A percentile compares a stretch with the other conserved stretches of the same genome.
These are phyloP conservation scores for Podocnemis expansa DNA, from an alignment of 2,113 vertebrate species.

Conservation along the genomic window DNA sequence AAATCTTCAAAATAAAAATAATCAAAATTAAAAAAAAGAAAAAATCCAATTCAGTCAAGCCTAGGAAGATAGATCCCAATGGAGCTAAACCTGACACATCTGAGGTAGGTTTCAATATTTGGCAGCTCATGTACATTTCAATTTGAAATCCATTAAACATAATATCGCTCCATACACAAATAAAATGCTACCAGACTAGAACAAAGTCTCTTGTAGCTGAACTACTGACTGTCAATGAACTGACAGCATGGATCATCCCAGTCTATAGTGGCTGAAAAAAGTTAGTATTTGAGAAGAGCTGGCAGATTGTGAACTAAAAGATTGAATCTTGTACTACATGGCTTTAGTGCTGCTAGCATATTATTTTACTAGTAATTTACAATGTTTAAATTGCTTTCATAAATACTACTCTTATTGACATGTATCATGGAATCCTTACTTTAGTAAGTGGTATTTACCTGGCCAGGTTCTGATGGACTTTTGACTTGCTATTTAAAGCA, in stretches of 20 bases:
- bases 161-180: no score
- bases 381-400: neutral
- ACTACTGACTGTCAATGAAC: neutral
- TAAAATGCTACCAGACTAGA: no score
- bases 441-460: slow-evolving; percentile 76
- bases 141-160: neutral
- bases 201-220: neutral
- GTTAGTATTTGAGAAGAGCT: neutral
- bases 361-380: neutral
- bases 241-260: neutral
- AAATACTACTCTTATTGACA: neutral
- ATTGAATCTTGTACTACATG: neutral
- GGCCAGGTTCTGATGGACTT: slow-evolving; percentile 82
- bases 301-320: neutral
- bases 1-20: no score
- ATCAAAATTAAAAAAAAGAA: no score
- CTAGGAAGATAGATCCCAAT: neutral
- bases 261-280: neutral
- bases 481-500: slow-evolving; percentile 85
- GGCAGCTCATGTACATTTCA: neutral
- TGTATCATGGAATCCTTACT: neutral
- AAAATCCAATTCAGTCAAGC: no score
- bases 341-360: neutral
- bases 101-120: neutral
- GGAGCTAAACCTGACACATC: neutral